Percentiles rank a stretch among this genome's conserved stretches.
Conservation (phyloP, 2,113 vertebrate genomes). For the Muscicapa adusta region DNA sequence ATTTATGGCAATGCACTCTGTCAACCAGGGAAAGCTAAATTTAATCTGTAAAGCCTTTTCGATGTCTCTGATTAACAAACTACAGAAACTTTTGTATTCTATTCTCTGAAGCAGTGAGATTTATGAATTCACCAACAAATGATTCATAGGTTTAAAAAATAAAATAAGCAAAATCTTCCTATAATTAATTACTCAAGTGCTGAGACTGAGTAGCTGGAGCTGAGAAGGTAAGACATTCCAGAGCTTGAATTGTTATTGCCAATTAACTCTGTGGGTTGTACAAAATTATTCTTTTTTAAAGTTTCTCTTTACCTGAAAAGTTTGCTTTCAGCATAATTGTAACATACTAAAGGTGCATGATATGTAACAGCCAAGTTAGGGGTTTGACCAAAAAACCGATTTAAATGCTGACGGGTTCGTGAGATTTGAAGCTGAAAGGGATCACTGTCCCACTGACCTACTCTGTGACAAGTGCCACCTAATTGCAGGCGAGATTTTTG, state of each 20-base stretch:
- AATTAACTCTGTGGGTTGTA: not conserved
- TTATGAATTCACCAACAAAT: slow-evolving; percentile 32
- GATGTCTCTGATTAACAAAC: slow-evolving; percentile 20
- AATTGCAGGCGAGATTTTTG: not conserved
- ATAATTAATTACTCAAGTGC: slow-evolving; percentile 28
- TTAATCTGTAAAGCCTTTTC: slow-evolving; percentile 48
- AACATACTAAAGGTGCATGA: not conserved
- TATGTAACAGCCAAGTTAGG: not conserved
- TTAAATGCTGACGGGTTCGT: not conserved
- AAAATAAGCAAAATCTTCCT: slow-evolving; percentile 51
- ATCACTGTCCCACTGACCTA: not conserved
- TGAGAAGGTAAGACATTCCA: not conserved
- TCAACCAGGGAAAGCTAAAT: slow-evolving; percentile 45
- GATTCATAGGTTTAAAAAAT: slow-evolving; percentile 21
- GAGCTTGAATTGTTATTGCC: not conserved
- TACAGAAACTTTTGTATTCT: slow-evolving; percentile 18
- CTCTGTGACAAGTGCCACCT: not conserved
- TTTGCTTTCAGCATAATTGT: not conserved
- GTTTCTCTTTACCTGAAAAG: not conserved
- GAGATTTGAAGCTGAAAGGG: not conserved
- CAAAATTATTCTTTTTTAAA: not conserved
- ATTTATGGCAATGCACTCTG: slow-evolving; percentile 51
- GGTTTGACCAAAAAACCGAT: not conserved
- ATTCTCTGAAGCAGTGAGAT: not conserved
- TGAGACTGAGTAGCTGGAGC: not conserved